Base-by-base conservation (phyloP, 2,888 invertebrate species). In the Napeogenes sylphis region DNA sequence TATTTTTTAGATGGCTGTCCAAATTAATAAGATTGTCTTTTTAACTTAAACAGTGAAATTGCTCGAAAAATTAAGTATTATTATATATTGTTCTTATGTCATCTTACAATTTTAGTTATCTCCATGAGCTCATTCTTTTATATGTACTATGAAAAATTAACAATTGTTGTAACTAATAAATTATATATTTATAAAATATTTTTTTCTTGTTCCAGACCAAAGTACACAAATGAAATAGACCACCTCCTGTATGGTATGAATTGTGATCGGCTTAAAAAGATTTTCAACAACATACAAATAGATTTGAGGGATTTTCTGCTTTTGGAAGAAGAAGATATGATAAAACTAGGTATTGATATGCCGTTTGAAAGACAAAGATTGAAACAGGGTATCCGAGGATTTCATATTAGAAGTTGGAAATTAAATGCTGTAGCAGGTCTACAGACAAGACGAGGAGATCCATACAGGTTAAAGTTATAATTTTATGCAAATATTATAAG, bases 361-460 rank as follows among this genome's bases (percentile, higher is more conserved):
- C 92, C 92, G 1, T 92, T 90, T 69, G 93, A 94, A 73, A 85
- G 93, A 66, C 89, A 91, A 66, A 86, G 92, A 73, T 86, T 94
- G 66, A 76, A 87, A 59, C 74, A 80, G 45, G 92, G 92, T 0
- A 73, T 94, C 56, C 83, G 90, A 58, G 90, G 86, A 68, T 94
- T 94, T 75, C 94, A 94, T 72, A 85, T 80, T 64, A 87, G 89
- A 69, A 84, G 88, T 2, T 94, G 92, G 92, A 91, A 87, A 72
- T 68, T 90, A 2, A 82, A 83, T 62, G 78, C 90, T 5, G 90
- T 91, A 0, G 80, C 85, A 2, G 91, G 90, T 10, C 68, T 91
- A 74, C 75, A 87, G 78, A 79, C 90, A 68, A 65, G 77, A 70
- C 87, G 84, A 70, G 73, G 79, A 58, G 81, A 84, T 46, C 76